These are phyloP conservation scores for Aphrocallistes beatrix DNA, from an alignment of 37 sponge, comb jelly and placozoan species.

Conservation along the genomic window DNA sequence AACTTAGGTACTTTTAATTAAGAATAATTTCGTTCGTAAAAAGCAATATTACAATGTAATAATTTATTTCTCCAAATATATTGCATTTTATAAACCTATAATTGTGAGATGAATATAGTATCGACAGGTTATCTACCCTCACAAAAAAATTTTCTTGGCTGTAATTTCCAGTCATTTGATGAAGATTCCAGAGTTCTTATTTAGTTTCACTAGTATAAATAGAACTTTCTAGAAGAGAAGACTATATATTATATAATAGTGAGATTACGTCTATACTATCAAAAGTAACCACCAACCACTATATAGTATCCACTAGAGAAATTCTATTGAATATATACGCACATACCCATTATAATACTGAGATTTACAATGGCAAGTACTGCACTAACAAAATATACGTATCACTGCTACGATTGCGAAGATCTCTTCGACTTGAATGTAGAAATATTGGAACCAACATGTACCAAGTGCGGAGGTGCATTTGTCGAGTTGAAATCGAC, in stretches of 20 bases:
- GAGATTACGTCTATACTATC: background rate
- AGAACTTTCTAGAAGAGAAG: conserved; percentile 2
- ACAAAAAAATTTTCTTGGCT: too few relatives aligned
- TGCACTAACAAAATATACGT: background rate
- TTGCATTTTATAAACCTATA: too few relatives aligned
- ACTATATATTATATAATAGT: background rate
- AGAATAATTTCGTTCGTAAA: too few relatives aligned
- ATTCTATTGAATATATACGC: background rate
- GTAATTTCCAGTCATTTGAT: too few relatives aligned
- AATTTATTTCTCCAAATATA: too few relatives aligned
- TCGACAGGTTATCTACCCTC: too few relatives aligned
- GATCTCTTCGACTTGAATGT: background rate
- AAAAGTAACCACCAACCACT: background rate
- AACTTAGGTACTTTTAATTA: too few relatives aligned
- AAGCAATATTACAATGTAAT: too few relatives aligned
- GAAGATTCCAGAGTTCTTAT: too few relatives aligned
- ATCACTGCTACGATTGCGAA: background rate
- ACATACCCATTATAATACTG: background rate
- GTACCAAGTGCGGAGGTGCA: background rate
- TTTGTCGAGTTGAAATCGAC: conserved; percentile 9
- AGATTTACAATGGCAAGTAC: background rate
- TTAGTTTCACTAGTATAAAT: too few relatives aligned
- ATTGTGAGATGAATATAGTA: too few relatives aligned
- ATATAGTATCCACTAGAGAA: background rate
- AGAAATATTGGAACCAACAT: background rate